Evolutionary conservation across 2,888 invertebrate genomes (phyloP), one percentile per base, ranked within the genome.

Genomic region (Amphipyra berbera): DNA sequence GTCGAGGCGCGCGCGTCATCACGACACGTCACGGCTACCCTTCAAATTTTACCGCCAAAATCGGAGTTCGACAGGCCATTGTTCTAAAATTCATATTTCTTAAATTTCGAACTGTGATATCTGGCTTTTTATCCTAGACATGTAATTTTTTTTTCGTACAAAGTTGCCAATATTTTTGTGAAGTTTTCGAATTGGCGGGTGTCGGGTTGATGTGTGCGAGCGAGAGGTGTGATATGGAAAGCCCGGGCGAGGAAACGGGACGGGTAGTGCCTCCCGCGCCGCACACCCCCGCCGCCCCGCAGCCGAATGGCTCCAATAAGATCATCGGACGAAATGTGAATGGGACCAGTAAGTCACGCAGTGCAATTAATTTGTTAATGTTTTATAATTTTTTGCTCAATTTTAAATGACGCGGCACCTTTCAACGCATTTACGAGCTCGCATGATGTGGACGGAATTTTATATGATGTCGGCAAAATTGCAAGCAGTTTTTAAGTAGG

Each of bases 311-410:
- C 74, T 95, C 95, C 88, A 95, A 95, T 90, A 96, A 96, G 92
- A 95, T 96, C 83, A 95, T 96, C 92, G 96, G 96, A 85, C 95
- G 96, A 83, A 96, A 96, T 88, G 94, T 96, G 90, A 96, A 96
- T 92, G 96, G 96, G 81, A 96, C 96, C 89, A 95, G 96, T 96
- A 92, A 95, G 96, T 95, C 90, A 89, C 89, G 65, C 63, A 67
- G 77, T 70, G 73, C 66, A 73, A 76, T 71, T 81, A 69, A 68
- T 84, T 79, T 76, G 68, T 79, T 70, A 76, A 76, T 60, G 48
- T 56, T 63, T 70, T 40, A 37, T 58, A 47, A 60, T 68, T 72
- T 68, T 71, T 71, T 63, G 49, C 40, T 41, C 2, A 40, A 62
- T 61, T 61, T 60, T 55, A 63, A 73, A 56, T 59, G 53, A 42